Conservation (phyloP, 2,888 invertebrate genomes). For the Pocota personata region DNA sequence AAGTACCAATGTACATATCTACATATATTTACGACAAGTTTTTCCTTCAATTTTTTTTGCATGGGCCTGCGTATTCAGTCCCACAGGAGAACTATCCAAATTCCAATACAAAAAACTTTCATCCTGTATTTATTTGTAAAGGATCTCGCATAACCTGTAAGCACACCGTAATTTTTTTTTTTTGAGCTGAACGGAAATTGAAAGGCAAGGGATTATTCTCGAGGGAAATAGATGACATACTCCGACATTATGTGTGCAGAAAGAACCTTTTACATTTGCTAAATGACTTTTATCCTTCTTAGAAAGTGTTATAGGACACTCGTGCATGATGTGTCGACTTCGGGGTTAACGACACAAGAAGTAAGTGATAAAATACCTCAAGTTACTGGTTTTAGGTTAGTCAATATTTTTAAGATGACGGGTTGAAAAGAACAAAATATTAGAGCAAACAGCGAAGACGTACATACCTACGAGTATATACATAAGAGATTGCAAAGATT, state of each 20-base stretch:
- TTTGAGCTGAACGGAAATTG: conserved; percentile 18
- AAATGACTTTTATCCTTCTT: conserved; percentile 36
- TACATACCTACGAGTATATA: not conserved
- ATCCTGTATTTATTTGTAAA: not conserved
- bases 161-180: not conserved
- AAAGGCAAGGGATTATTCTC: conserved; percentile 25
- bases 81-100: not conserved
- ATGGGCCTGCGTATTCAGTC: not conserved
- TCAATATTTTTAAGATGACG: not conserved
- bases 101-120: not conserved
- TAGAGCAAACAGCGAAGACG: not conserved
- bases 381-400: not conserved
- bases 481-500: not conserved
- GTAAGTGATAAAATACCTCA: not conserved
- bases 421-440: not conserved
- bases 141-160: not conserved
- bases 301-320: conserved; percentile 21
- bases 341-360: not conserved
- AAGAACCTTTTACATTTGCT: conserved; percentile 11
- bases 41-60: not conserved
- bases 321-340: conserved; percentile 14
- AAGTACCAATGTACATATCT: not conserved
- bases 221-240: not conserved
- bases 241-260: conserved; percentile 1
- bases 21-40: not conserved